phyloP scores from a whole-genome alignment of 2,797 vertebrate genomes.

The Scyliorhinus canicula region DNA sequence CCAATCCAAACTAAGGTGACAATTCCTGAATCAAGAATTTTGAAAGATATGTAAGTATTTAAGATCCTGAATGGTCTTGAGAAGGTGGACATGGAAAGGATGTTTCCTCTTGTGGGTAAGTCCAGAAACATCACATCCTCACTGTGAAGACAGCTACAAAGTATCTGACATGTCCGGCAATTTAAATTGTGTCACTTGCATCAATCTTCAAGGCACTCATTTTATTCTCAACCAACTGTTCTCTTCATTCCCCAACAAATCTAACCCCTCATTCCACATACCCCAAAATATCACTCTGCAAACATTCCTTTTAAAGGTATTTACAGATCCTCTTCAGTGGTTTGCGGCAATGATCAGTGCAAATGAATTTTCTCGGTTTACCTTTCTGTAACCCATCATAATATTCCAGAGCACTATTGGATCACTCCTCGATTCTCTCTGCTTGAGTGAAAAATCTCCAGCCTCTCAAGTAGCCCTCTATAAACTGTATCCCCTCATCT shows the following conservation, averaged over 20 bases:
- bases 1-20: neutral
- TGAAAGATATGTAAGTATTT: no score
- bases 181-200: neutral
- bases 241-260: neutral
- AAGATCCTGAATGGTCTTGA: no score
- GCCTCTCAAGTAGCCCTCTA: neutral
- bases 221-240: no score
- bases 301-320: neutral
- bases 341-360: neutral
- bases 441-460: neutral
- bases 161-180: neutral
- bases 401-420: neutral
- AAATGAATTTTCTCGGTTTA: neutral
- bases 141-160: no score
- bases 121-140: no score
- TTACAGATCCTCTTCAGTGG: neutral
- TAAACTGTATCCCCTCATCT: neutral
- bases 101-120: no score
- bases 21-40: neutral
- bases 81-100: no score
- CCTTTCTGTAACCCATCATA: neutral
- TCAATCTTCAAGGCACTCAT: neutral
- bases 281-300: neutral
- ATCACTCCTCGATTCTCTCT: neutral
- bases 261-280: neutral